Base-by-base conservation (phyloP, 2,797 vertebrate species). In the Bradypodion pumilum region DNA sequence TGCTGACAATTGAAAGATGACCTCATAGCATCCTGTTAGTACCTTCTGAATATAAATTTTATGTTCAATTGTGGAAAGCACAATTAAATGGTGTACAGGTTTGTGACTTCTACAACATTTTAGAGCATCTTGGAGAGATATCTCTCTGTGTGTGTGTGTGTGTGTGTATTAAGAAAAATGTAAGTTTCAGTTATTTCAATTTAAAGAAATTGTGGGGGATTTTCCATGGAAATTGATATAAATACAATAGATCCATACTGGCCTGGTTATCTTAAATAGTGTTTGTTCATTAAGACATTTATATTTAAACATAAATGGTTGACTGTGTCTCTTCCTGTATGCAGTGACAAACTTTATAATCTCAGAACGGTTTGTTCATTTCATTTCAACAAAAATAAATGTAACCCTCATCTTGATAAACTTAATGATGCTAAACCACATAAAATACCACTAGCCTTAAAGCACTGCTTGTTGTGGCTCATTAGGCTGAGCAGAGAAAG, bases 401-500 rank as follows among this genome's bases (percentile, higher is more conserved):
- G 2, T 35, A n/a, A 73, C 80, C 81, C 90, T 88, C 89, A 35
- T 35, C 79, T 62, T 78, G 62, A 3, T 7, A 40, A 7, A 63
- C 84, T 77, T 87, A 91, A 86, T 9, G 73, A 27, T 1, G 5
- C 65, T 85, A 76, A 87, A 77, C 70, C 6, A 35, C 42, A 42
- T 2, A 27, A 1, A 84, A 42, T 52, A 87, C 5, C 9, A 60
- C 42, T 86, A 89, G 35, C 15, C 27, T 89, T 8, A 7, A 80
- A 49, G 4, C 42, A n/a, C 78, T 75, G 1, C 29, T 84, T 85
- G 32, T 19, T 73, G 23, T 75, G 40, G 27, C 86, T 83, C 73
- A 85, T 88, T 93, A 90, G 84, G n/a, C 78, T 68, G 0, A 85
- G 27, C 1, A 86, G 32, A 85, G 59, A 90, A 85, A 83, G 52